A percentile compares a stretch with the other conserved stretches of the same genome.
Evolutionary conservation across 2,797 vertebrate species (phyloP).

Genomic region (Protonibea diacanthus): DNA sequence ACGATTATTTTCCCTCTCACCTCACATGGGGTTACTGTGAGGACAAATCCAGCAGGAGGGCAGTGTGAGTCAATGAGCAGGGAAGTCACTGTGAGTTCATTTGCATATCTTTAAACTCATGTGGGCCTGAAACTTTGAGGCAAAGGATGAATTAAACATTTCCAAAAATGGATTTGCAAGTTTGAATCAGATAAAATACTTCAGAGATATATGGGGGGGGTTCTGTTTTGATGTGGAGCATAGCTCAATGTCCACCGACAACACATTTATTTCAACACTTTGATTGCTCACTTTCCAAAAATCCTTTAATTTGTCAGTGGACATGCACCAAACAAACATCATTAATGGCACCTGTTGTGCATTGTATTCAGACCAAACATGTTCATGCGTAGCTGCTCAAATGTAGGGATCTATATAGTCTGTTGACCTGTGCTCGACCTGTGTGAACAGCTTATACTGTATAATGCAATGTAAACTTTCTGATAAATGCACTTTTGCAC

Average conservation of each 20-base stretch:
- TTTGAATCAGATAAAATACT: constrained; percentile 23
- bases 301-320: neutral
- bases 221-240: constrained; percentile 23
- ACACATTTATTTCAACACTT: constrained; percentile 14
- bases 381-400: neutral
- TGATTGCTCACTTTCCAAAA: neutral
- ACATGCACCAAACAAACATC: constrained; percentile 1
- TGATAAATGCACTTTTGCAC: constrained; percentile 4
- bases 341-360: constrained; percentile 8
- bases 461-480: constrained; percentile 12
- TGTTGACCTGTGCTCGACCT: neutral
- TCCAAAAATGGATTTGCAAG: constrained; percentile 26
- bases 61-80: constrained; percentile 32
- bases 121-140: constrained; percentile 40
- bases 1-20: constrained; percentile 29
- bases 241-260: neutral
- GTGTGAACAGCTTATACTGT: too few relatives aligned
- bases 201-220: constrained; percentile 5
- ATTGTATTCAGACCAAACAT: neutral
- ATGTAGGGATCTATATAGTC: constrained; percentile 1
- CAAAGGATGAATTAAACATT: constrained; percentile 47
- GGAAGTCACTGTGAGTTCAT: constrained; percentile 38
- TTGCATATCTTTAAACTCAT: constrained; percentile 40
- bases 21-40: constrained; percentile 32
- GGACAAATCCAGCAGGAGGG: constrained; percentile 45